Evolutionary conservation across 2,797 vertebrate species (phyloP).

Genomic region (Netta rufina): DNA sequence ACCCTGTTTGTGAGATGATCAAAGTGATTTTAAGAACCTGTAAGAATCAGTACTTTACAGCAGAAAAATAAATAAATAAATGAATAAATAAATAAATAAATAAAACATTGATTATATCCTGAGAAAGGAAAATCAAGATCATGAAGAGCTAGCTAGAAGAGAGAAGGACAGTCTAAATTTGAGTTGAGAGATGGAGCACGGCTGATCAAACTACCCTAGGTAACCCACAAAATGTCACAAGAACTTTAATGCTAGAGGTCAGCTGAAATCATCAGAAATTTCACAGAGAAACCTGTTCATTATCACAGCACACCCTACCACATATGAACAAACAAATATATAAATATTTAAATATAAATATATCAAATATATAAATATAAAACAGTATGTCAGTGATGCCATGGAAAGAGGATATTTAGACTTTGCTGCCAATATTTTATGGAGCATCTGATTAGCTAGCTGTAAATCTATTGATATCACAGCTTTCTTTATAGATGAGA

Average conservation of each 20-base stretch:
- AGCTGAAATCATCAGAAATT: background rate
- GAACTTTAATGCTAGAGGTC: background rate
- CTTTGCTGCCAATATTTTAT: background rate
- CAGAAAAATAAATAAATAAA: background rate
- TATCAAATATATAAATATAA: background rate
- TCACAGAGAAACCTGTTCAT: background rate
- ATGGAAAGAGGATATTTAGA: background rate
- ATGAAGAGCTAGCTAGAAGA: background rate
- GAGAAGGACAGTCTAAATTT: background rate
- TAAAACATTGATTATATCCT: background rate
- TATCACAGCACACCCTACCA: background rate
- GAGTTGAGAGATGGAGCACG: background rate
- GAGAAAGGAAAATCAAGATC: background rate
- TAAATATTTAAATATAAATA: background rate
- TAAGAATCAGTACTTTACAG: fast-evolving
- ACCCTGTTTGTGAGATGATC: background rate
- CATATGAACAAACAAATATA: background rate
- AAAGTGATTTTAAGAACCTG: background rate
- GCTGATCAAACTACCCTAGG: background rate
- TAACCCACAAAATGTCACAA: background rate
- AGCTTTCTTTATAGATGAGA: background rate
- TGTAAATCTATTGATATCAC: background rate
- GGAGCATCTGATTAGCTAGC: background rate
- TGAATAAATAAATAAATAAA: no score
- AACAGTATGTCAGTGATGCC: no score